Conservation (phyloP, 2,113 vertebrate species). For the Rattus rattus region DNA sequence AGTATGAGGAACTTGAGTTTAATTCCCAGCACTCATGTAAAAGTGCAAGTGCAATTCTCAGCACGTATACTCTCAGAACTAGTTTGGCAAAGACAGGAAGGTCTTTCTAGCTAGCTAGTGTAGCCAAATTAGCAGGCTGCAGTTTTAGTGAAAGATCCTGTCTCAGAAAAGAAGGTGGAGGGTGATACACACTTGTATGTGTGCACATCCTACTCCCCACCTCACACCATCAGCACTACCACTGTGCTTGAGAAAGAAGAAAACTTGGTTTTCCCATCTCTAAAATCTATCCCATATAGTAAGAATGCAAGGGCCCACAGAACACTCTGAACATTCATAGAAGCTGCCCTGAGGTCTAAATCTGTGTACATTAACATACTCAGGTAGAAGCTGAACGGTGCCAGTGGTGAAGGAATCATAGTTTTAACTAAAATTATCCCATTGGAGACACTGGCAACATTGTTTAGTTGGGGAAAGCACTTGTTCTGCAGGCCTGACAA, state of each 20-base stretch:
- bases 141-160: neutral
- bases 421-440: neutral
- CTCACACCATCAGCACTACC: neutral
- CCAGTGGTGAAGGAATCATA: neutral
- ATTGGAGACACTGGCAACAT: neutral
- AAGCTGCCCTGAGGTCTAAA: neutral
- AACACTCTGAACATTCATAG: neutral
- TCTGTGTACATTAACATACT: neutral
- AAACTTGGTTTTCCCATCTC: neutral
- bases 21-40: neutral
- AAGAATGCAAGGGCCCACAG: neutral
- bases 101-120: neutral
- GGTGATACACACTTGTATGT: neutral
- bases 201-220: too few relatives aligned
- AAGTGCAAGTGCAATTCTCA: neutral
- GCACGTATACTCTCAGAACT: neutral
- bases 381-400: neutral
- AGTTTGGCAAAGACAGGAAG: neutral
- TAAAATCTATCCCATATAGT: neutral
- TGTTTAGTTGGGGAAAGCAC: neutral
- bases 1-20: neutral
- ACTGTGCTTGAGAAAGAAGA: neutral
- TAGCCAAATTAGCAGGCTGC: neutral
- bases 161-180: neutral
- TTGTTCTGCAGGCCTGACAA: neutral